These are phyloP conservation scores for Perizoma affinitatum DNA, from an alignment of 2,888 invertebrate genomes.

Conservation along the genomic window DNA sequence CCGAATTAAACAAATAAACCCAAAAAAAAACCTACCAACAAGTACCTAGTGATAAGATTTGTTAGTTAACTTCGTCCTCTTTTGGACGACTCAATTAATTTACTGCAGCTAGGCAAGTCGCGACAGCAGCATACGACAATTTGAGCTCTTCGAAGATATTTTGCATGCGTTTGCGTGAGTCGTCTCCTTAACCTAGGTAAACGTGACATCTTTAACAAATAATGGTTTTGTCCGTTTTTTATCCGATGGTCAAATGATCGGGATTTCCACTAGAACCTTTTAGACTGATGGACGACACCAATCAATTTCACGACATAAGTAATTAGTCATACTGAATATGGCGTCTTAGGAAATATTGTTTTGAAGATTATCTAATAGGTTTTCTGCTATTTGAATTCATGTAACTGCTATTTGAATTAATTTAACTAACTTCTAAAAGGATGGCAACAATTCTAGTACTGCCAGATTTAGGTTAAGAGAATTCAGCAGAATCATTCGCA, in stretches of 20 bases:
- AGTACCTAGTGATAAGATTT: too few species aligned
- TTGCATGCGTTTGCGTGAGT: slow-evolving; percentile 5
- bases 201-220: slow-evolving; percentile 36
- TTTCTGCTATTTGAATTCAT: background rate
- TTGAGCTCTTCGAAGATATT: background rate
- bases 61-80: too few species aligned
- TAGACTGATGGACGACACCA: slow-evolving; percentile 25
- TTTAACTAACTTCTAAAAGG: too few species aligned
- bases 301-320: slow-evolving; percentile 15
- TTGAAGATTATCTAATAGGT: slow-evolving; percentile 1
- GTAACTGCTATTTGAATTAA: too few species aligned
- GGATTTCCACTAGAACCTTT: slow-evolving; percentile 33
- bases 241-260: slow-evolving; percentile 25
- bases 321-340: slow-evolving; percentile 16
- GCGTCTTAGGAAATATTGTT: background rate
- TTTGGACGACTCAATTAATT: too few species aligned
- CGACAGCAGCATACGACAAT: background rate
- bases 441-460: too few species aligned
- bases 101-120: too few species aligned
- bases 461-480: too few species aligned
- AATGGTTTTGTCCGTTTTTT: slow-evolving; percentile 10
- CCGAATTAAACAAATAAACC: too few species aligned
- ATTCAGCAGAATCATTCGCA: too few species aligned
- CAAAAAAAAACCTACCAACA: too few species aligned
- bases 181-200: slow-evolving; percentile 21